Base-by-base conservation (phyloP, 2,113 vertebrate genomes). In the Sylvilagus bachmani region DNA sequence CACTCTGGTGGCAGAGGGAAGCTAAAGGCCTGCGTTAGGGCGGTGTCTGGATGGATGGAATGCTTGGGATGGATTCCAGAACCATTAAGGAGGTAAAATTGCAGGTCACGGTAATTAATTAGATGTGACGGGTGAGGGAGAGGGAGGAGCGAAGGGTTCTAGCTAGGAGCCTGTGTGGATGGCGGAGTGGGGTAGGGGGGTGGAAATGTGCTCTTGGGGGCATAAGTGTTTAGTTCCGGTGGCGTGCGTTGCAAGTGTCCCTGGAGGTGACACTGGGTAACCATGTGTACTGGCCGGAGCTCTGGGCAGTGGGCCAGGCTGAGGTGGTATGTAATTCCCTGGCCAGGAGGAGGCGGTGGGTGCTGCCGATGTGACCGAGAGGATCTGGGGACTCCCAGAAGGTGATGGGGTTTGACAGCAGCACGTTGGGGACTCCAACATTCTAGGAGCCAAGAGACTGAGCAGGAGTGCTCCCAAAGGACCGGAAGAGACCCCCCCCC, bases 21-120 rank as follows among this genome's bases (percentile, higher is more conserved):
- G 79, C 94, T 93, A 96, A 96, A 96, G 64, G 66, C 36, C 89
- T 90, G 92, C 90, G 90, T 94, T 49, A 78, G 38, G 82, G 55
- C 77, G 58, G 84, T 71, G 77, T 94, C 95, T 94, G 86, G 64
- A 67, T 25, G 75, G 80, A 81, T 90, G 90, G 77, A 96, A 96
- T 96, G 87, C 90, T 96, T 82, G 93, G 90, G 96, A 97, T 90
- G 71, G 83, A 79, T 93, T 96, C 95, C 95, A 96, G 95, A 95
- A 81, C 84, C 95, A 96, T 95, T 93, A 95, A 94, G 55, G 84
- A 96, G 93, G 91, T 81, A 96, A 86, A 94, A 96, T 94, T 96
- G 83, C 92, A 95, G 92, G 80, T 84, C 36, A 49, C 78, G 62
- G 92, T 94, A 97, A 97, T 93, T 96, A 96, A 94, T 97, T 96